phyloP scores from a whole-genome alignment of 1,140 invertebrate genomes.

The Zaprionus kolodkinae region DNA sequence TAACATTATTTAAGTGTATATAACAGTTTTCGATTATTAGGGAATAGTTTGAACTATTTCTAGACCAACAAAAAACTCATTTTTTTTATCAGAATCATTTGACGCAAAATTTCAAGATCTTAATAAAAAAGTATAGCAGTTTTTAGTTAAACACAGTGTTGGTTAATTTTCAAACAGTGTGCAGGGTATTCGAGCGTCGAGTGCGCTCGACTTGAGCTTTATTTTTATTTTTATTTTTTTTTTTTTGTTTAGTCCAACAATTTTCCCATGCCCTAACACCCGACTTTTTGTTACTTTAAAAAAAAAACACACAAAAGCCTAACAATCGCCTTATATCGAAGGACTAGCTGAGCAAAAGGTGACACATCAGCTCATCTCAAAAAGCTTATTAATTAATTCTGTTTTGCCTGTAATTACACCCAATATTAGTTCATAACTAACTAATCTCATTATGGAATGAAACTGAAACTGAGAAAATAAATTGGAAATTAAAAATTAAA shows the following conservation, averaged over 20 bases:
- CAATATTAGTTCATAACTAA: slow-evolving; percentile 26
- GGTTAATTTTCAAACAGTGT: not conserved
- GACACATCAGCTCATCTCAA: slow-evolving; percentile 77
- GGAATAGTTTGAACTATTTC: not conserved
- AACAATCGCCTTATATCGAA: slow-evolving; percentile 59
- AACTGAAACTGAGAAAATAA: slow-evolving; percentile 13
- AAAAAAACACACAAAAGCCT: slow-evolving; percentile 50
- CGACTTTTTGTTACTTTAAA: slow-evolving; percentile 55
- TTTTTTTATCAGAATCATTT: not conserved
- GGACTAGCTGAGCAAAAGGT: slow-evolving; percentile 71
- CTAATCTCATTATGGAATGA: slow-evolving; percentile 22
- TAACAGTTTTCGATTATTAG: slow-evolving; percentile 9
- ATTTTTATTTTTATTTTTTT: not conserved
- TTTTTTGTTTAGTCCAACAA: slow-evolving; percentile 42
- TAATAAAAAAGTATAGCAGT: too few species aligned
- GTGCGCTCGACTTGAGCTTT: not conserved
- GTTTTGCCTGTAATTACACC: slow-evolving; percentile 64
- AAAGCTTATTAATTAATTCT: slow-evolving; percentile 66
- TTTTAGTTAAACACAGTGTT: too few species aligned
- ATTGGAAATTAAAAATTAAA: not conserved
- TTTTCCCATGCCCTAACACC: slow-evolving; percentile 65
- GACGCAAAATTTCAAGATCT: too few species aligned
- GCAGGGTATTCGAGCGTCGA: not conserved
- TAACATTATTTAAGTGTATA: not conserved
- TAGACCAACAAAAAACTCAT: not conserved